A percentile compares a stretch with the other conserved stretches of the same genome.
These are phyloP conservation scores for Dicaeum eximium DNA, from an alignment of 2,113 vertebrate species.

Conservation along the genomic window DNA sequence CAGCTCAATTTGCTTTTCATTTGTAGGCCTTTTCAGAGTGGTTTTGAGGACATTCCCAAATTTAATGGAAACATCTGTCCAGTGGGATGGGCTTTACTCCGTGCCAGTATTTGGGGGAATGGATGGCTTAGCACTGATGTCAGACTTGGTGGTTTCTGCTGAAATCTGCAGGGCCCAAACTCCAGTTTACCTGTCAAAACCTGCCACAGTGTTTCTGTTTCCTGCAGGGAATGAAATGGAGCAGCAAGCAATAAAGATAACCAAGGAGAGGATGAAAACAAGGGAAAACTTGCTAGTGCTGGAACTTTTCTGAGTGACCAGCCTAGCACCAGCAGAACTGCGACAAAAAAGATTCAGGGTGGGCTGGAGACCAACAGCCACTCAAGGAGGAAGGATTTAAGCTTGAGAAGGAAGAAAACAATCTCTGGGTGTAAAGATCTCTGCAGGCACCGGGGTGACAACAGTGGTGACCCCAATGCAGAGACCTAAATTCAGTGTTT, in stretches of 20 bases:
- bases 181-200: neutral
- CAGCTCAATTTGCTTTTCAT: conserved; percentile 1
- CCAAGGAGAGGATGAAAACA: neutral
- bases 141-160: neutral
- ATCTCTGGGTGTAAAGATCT: neutral
- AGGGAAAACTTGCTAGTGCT: neutral
- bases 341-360: neutral
- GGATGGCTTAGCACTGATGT: neutral
- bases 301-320: neutral
- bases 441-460: neutral
- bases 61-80: neutral
- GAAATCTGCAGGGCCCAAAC: neutral
- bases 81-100: neutral
- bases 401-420: neutral
- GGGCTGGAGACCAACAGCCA: neutral
- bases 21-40: neutral
- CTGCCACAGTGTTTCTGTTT: neutral
- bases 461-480: neutral
- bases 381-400: neutral
- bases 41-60: neutral
- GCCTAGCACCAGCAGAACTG: neutral
- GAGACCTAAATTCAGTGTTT: neutral
- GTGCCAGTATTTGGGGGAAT: neutral
- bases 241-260: neutral
- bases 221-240: neutral